A percentile compares a stretch with the other conserved stretches of the same genome.
Evolutionary conservation across 2,888 invertebrate genomes (phyloP).

Genomic region (Agrotis clavis): DNA sequence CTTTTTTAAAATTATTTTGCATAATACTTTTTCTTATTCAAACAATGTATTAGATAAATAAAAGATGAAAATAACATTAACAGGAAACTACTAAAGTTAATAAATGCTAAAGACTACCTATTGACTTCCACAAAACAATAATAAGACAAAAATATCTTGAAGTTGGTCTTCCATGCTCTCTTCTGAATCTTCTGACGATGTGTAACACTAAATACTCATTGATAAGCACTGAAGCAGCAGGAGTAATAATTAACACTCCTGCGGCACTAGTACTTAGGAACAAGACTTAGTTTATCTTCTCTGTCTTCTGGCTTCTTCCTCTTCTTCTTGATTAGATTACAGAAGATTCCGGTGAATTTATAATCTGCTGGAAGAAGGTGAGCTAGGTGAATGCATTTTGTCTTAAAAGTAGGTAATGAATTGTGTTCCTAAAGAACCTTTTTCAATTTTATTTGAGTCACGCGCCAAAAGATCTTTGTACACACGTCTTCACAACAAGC

Average conservation of each 20-base stretch:
- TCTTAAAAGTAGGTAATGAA: background rate
- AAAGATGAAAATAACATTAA: too few species aligned
- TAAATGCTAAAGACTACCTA: too few species aligned
- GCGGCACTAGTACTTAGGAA: conserved; percentile 98
- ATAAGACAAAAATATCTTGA: too few species aligned
- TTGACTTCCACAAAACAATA: too few species aligned
- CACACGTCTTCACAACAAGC: too few species aligned
- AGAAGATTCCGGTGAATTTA: background rate
- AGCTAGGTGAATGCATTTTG: background rate
- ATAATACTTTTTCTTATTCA: too few species aligned
- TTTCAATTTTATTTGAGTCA: too few species aligned
- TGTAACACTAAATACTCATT: conserved; percentile 90
- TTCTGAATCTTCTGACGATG: conserved; percentile 21
- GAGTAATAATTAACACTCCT: conserved; percentile 95
- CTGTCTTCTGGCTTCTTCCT: conserved; percentile 33
- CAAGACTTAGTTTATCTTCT: conserved; percentile 91
- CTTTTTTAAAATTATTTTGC: too few species aligned
- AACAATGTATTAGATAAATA: too few species aligned
- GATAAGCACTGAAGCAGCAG: conserved; percentile 98
- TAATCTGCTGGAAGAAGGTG: background rate
- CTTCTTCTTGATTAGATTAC: background rate
- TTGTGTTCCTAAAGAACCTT: too few species aligned
- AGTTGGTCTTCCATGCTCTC: background rate
- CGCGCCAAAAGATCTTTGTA: too few species aligned
- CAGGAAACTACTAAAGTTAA: too few species aligned